Evolutionary conservation across 2,113 vertebrate species (phyloP), one percentile per base, ranked within the genome.

Genomic region (Zingel zingel): DNA sequence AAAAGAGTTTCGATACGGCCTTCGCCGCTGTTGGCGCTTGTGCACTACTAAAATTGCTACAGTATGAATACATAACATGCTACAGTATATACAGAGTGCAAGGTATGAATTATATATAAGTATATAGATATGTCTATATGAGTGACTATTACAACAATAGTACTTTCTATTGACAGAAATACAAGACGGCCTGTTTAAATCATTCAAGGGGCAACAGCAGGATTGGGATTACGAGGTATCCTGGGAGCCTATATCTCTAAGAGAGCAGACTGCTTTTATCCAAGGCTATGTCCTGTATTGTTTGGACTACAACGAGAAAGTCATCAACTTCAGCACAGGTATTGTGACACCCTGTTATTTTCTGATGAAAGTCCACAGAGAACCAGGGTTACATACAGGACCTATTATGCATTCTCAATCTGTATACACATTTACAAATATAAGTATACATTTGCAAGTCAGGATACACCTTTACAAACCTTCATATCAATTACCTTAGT

Each of bases 191-290:
- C 43, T 67, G 19, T 90, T 95, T 62, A 33, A 71, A 15, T 0
- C 11, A 0, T 0, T 93, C 6, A 61, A 0, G 3, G 23, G 5
- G 58, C 39, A 57, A 12, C 83, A 76, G 54, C 13, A 18, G 12
- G 43, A 50, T 19, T 64, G 53, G 1, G 25, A 84, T 6, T 65
- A 87, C 12, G 48, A 43, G 45, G 30, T 95, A 0, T 89, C 67
- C 65, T 95, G 95, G 95, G n/a, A 69, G 0, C 67, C 11, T 3
- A 12, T 94, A 15, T 5, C 74, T 21, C 33, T 82, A 8, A 36
- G 18, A 27, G 14, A 81, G 21, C 91, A 88, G 81, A 69, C 50
- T 1, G 92, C 94, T 7, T 90, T 89, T 23, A 91, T 95, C 68
- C 23, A 1, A 0, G 89, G 93, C 15, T 95, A 95, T 39, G 47